Conservation (phyloP, 2,113 vertebrate genomes). For the Nothoprocta pentlandii region DNA sequence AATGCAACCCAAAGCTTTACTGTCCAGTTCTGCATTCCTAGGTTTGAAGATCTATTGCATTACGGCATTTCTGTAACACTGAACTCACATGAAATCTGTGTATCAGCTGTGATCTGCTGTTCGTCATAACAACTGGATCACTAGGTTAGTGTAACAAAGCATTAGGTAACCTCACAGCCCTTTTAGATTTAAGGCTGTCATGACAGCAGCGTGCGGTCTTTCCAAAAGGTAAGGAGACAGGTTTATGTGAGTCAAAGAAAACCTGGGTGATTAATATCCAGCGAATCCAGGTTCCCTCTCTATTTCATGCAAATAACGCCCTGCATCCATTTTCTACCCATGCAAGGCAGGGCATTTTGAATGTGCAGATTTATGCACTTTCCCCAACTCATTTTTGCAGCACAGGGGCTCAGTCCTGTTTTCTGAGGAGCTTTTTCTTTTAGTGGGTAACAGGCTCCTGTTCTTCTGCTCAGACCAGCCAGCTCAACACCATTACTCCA, state of each 20-base stretch:
- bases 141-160: constrained; percentile 66
- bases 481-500: background rate
- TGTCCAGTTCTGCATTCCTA: background rate
- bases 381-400: background rate
- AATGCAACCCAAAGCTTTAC: background rate
- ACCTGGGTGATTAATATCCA: background rate
- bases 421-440: background rate
- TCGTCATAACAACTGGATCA: constrained; percentile 45
- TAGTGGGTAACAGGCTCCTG: background rate
- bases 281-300: background rate
- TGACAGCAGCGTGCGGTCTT: constrained; percentile 28
- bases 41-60: background rate
- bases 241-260: constrained; percentile 20
- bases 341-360: background rate
- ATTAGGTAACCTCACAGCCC: background rate
- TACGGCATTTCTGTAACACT: background rate
- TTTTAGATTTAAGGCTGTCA: constrained; percentile 44
- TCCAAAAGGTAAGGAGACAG: constrained; percentile 19
- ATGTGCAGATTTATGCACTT: background rate
- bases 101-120: constrained; percentile 27
- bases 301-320: background rate
- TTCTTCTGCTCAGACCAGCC: background rate
- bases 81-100: constrained; percentile 14
- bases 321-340: background rate
- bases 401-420: background rate